Evolutionary conservation across 1,140 invertebrate species (phyloP), one percentile per base, ranked within the genome.

Genomic region (Drosophila bifasciata): DNA sequence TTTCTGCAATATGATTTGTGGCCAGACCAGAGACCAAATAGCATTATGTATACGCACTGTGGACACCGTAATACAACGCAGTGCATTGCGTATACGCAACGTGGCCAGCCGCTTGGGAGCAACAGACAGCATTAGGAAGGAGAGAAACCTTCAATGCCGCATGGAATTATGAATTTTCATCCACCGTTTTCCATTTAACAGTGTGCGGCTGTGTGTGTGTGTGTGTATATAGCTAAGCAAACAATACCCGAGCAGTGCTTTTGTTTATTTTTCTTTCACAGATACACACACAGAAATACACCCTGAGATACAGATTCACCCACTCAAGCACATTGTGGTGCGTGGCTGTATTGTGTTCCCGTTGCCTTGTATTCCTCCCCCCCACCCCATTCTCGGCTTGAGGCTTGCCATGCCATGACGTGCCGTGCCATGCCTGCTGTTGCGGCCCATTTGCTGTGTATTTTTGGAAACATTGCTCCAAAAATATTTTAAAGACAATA

Each of bases 191-290:
- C 55, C 49, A 6, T 9, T 3, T 28, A 13, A 3, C 15, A 19
- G 6, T 43, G 13, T 13, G 48, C 11, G 48, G 0, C 3, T 50
- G 8, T 32, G 7, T 32, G 15, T 50, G n/a, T 50, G n/a, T 5
- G n/a, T 32, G 23, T 19, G 43, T 62, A 46, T 40, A 23, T 23
- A 21, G 46, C 58, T 76, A 68, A 76, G 81, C 76, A 75, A 85
- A 86, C 72, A 86, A 84, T 80, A 52, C 72, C 56, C 52, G 62
- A 61, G 80, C 76, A 55, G 72, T 69, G 81, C 81, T 84, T 86
- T 86, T 84, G 71, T 84, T 86, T 84, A 68, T 69, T 86, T 76
- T 73, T 46, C 59, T 48, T 60, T 56, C 56, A 66, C 28, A 51
- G 49, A 17, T 51, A 51, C 21, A 36, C 49, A 36, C 32, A 36